Percentiles rank a stretch among this genome's conserved stretches.
Conservation (phyloP, 1,140 invertebrate genomes). For the Trypoxylus dichotomus region DNA sequence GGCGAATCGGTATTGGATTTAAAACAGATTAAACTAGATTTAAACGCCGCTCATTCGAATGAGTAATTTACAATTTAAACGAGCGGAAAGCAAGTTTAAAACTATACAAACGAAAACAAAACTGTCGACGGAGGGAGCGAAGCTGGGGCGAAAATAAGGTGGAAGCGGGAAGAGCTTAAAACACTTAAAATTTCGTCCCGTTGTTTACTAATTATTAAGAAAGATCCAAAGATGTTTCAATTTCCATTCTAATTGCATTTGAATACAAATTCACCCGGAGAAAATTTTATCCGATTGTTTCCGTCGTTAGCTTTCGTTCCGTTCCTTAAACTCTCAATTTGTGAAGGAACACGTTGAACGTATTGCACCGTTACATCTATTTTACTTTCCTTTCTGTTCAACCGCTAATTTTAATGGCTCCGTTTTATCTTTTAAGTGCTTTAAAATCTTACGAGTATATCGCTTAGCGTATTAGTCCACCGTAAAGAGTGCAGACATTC, state of each 20-base stretch:
- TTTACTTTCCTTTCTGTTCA: too few relatives aligned
- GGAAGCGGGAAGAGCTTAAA: background rate
- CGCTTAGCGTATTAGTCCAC: too few relatives aligned
- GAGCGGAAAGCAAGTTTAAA: conserved; percentile 16
- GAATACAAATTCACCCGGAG: conserved; percentile 31
- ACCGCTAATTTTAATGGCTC: too few relatives aligned
- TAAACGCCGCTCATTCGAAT: background rate
- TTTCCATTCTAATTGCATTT: conserved; percentile 35
- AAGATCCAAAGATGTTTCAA: conserved; percentile 34
- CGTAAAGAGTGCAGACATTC: too few relatives aligned
- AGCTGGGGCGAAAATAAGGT: background rate
- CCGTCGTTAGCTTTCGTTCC: background rate
- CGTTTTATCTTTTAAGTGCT: too few relatives aligned
- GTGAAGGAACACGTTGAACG: background rate
- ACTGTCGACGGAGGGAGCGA: background rate
- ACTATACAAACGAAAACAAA: background rate
- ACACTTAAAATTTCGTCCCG: conserved; percentile 30
- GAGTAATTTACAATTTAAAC: conserved; percentile 15
- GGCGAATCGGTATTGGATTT: conserved; percentile 11
- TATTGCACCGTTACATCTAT: too few relatives aligned
- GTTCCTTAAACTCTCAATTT: background rate
- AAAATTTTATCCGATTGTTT: conserved; percentile 30
- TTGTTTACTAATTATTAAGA: conserved; percentile 31
- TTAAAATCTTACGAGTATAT: too few relatives aligned
- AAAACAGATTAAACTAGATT: background rate